Evolutionary conservation across 2,888 invertebrate species (phyloP).

Genomic region (Heliothis peltigera): DNA sequence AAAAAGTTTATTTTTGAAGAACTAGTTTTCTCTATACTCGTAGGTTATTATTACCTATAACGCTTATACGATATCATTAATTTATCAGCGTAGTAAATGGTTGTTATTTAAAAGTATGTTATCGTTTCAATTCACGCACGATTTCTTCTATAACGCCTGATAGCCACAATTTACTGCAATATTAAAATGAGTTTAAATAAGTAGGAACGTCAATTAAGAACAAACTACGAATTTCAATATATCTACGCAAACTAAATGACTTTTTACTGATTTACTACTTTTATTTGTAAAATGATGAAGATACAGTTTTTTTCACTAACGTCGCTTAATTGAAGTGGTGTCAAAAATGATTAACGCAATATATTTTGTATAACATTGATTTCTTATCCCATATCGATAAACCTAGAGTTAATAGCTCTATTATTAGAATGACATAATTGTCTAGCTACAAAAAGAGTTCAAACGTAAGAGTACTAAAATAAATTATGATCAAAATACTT

Average conservation of each 20-base stretch:
- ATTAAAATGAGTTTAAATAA: constrained; percentile 32
- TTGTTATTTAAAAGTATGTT: constrained; percentile 53
- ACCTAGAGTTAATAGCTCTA: not conserved
- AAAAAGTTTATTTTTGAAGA: constrained; percentile 25
- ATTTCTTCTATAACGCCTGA: constrained; percentile 46
- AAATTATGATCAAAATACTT: constrained; percentile 18
- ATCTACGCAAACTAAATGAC: constrained; percentile 11
- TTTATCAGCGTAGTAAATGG: constrained; percentile 61
- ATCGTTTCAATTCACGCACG: constrained; percentile 56
- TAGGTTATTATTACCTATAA: constrained; percentile 6
- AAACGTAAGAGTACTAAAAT: constrained; percentile 5
- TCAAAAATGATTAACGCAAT: not conserved
- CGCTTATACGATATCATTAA: constrained; percentile 39
- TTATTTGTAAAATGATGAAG: not conserved
- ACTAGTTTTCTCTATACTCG: constrained; percentile 31
- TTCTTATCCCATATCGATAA: not conserved
- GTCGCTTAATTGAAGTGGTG: not conserved
- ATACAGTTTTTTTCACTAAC: not conserved
- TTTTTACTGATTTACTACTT: not conserved
- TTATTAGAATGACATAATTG: constrained; percentile 4
- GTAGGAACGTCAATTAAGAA: constrained; percentile 24
- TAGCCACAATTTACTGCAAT: constrained; percentile 48
- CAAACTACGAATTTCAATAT: constrained; percentile 11
- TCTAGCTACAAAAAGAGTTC: constrained; percentile 3
- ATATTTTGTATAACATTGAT: not conserved